phyloP scores from a whole-genome alignment of 2,113 vertebrate species.

The Crotalus horridus region DNA sequence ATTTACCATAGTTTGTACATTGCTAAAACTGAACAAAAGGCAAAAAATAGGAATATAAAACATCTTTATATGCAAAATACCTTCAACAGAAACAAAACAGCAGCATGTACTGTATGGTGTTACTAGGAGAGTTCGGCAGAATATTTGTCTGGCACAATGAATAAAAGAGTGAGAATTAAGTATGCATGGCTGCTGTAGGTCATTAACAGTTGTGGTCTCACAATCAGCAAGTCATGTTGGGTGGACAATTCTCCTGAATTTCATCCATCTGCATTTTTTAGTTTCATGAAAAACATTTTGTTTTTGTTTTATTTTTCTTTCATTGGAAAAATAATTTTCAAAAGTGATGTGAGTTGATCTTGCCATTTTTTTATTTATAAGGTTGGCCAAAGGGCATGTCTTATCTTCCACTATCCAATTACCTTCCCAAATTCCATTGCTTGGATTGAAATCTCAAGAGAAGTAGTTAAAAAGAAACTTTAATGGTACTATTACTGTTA shows the following conservation, averaged over 20 bases:
- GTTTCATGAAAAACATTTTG: neutral
- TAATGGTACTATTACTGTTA: neutral
- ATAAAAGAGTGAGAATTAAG: neutral
- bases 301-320: neutral
- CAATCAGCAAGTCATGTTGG: neutral
- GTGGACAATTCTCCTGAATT: neutral
- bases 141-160: neutral
- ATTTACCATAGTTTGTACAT: neutral
- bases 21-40: neutral
- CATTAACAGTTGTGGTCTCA: neutral
- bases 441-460: neutral
- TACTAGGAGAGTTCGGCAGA: neutral
- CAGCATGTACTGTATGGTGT: neutral
- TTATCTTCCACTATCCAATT: neutral
- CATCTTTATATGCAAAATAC: neutral
- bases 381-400: neutral
- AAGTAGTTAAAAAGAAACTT: neutral
- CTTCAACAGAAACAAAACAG: neutral
- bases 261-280: neutral
- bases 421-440: neutral
- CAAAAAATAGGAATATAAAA: neutral
- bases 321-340: neutral
- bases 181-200: neutral
- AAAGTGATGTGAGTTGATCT: neutral
- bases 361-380: neutral